Evolutionary conservation across 1,140 invertebrate species (phyloP), one percentile per base, ranked within the genome.

Genomic region (Drosophila setifemur): DNA sequence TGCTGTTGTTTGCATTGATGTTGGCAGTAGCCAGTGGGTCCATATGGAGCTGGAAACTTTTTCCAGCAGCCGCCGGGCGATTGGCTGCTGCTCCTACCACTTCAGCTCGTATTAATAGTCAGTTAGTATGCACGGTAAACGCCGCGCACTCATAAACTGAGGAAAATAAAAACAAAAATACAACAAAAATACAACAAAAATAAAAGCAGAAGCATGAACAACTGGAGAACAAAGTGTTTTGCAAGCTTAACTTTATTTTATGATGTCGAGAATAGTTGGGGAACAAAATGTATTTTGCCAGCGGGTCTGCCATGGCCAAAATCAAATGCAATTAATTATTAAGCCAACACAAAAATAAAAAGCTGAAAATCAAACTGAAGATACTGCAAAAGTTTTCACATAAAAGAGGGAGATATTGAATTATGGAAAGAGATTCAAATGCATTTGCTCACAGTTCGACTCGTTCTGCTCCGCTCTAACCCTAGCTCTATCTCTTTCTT

Each of bases 251-350:
- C 44, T 73, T 78, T 54, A 57, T 53, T 60, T 68, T 70, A 79
- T 63, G 47, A 54, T 74, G 76, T 54, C 54, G 48, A 39, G 63
- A 63, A 81, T 70, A 70, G 64, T 70, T 64, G 50, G 57, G 4
- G n/a, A 39, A 28, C 31, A 11, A 28, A 8, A 28, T 39, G 26
- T 49, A 31, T 43, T 21, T n/a, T n/a, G n/a, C n/a, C n/a, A n/a
- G n/a, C n/a, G n/a, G n/a, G n/a, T n/a, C n/a, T 25, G 18, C 21
- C 21, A 16, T 12, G 21, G 16, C 29, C n/a, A 19, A 64, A 77
- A 76, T 77, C 49, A 71, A 77, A 79, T 79, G 75, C 69, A 79
- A 61, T 73, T 77, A 77, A 77, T 78, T 77, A 77, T 61, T 73
- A 33, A 58, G 39, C n/a, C 43, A 68, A 21, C 26, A 47, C 9